Base-by-base conservation (phyloP, 2,113 vertebrate genomes). In the Holacanthus passer region DNA sequence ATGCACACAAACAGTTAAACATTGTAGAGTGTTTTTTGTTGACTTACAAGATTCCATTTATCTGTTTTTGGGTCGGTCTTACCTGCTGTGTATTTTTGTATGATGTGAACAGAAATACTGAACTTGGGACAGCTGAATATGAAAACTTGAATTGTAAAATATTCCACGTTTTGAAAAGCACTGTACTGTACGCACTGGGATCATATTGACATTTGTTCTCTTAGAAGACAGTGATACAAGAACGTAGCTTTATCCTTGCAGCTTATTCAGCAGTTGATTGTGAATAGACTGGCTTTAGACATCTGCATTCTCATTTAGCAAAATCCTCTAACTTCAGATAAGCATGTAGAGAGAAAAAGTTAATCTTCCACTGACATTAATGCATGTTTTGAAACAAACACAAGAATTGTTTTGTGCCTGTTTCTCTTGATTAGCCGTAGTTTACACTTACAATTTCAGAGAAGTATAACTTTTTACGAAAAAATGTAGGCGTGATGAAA, bases 341-440 rank as follows among this genome's bases (percentile, higher is more conserved):
- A 81, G 93, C 92, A 93, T 92, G 93, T 88, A 84, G 69, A 73
- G 52, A 55, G 59, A 58, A 84, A 66, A 53, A 84, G 64, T 41
- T 77, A 79, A 82, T 55, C 81, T 72, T 79, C 76, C 69, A 67
- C 67, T 47, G 60, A 79, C 82, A 84, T 86, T 35, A 47, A 45
- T 91, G 93, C 92, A 92, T 93, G 91, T 77, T 89, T 86, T 77
- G n/a, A 89, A 83, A 75, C 64, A 84, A 77, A 60, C 73, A 53
- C 47, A 82, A 76, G 35, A 78, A 47, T 82, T 84, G 77, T 87
- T 91, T 90, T 84, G 88, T 90, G 88, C 89, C 87, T 88, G 89
- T 88, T 88, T 82, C 73, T 85, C 66, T 64, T 62, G 7, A 77
- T 73, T 81, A 86, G 70, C 66, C 10, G 73, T 91, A 88, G 81